Percentiles rank a stretch among this genome's conserved stretches.
These are phyloP conservation scores for Alethe castanea DNA, from an alignment of 2,113 vertebrate species.

Conservation along the genomic window DNA sequence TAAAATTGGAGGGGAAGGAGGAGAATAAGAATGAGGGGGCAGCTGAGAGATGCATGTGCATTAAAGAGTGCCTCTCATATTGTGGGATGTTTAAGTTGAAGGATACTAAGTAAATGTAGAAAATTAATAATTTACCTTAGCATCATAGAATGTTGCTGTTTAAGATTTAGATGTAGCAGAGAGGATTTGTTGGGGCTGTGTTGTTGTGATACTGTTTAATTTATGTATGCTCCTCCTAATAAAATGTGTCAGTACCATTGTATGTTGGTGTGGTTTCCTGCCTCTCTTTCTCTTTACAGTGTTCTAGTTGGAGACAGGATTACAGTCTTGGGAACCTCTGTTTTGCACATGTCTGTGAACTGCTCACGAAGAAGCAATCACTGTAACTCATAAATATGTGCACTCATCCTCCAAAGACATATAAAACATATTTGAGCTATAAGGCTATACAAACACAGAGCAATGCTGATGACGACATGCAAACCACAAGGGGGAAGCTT, in stretches of 20 bases:
- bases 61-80: background rate
- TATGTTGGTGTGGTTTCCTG: background rate
- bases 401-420: slow-evolving; percentile 44
- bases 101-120: background rate
- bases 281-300: background rate
- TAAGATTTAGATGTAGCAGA: background rate
- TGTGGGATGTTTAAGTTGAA: background rate
- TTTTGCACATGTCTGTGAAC: slow-evolving; percentile 27
- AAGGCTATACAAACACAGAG: slow-evolving; percentile 56
- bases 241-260: background rate
- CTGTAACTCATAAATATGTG: slow-evolving; percentile 56
- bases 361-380: slow-evolving; percentile 40
- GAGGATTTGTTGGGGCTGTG: background rate
- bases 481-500: slow-evolving; percentile 40
- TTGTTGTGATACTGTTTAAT: background rate
- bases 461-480: slow-evolving; percentile 42
- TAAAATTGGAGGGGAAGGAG: background rate
- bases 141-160: background rate
- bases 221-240: background rate
- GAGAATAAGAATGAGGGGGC: background rate
- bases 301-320: background rate
- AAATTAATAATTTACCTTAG: background rate
- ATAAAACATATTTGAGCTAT: slow-evolving; percentile 64
- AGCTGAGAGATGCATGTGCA: background rate
- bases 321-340: slow-evolving; percentile 32